Evolutionary conservation across 2,113 vertebrate genomes (phyloP).

Genomic region (Noctilio leporinus): DNA sequence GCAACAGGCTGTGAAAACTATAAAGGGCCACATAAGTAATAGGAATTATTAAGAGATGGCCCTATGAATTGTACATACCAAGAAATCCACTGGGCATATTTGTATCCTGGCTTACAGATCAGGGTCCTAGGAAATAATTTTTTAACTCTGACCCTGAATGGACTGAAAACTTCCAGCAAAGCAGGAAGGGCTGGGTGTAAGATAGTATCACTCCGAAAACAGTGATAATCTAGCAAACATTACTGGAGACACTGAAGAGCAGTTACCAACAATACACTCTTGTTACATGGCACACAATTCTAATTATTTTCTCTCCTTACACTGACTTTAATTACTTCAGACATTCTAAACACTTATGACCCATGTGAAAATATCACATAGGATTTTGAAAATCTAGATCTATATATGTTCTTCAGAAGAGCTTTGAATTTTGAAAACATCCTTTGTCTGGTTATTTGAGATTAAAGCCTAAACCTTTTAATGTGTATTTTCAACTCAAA

Average conservation of each 20-base stretch:
- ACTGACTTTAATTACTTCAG: slow-evolving; percentile 1
- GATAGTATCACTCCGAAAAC: not conserved
- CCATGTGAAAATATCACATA: not conserved
- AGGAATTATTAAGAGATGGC: not conserved
- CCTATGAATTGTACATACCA: not conserved
- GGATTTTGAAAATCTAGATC: slow-evolving; percentile 28
- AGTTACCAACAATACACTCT: not conserved
- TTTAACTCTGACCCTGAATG: not conserved
- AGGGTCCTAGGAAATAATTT: not conserved
- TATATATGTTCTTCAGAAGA: slow-evolving; percentile 11
- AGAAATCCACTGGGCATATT: not conserved
- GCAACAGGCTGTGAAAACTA: not conserved
- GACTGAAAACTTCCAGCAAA: not conserved
- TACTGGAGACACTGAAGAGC: not conserved
- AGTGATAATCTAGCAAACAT: not conserved
- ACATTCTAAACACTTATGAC: slow-evolving; percentile 38
- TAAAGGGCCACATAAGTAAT: not conserved
- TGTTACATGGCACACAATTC: not conserved
- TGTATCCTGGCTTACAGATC: not conserved
- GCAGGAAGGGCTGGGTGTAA: not conserved
- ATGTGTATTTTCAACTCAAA: slow-evolving; percentile 11
- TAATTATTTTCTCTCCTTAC: not conserved
- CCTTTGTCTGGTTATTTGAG: slow-evolving; percentile 15
- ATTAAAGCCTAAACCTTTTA: slow-evolving; percentile 31
- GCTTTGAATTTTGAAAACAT: slow-evolving; percentile 28